A percentile compares a stretch with the other conserved stretches of the same genome.
phyloP scores from a whole-genome alignment of 1,140 invertebrate species.

The Ladona fulva region DNA sequence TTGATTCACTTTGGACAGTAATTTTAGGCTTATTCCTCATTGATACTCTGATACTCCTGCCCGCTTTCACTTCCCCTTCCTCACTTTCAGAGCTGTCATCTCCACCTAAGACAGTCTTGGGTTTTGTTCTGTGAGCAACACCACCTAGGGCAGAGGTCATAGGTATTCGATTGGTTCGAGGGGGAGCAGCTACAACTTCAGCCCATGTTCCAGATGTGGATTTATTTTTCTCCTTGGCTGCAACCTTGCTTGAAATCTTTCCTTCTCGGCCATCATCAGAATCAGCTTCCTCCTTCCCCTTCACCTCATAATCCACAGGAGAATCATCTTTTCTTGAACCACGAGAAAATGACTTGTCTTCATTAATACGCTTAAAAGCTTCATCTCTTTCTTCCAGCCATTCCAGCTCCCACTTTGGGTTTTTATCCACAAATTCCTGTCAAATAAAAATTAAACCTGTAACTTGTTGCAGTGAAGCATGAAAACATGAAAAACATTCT shows the following conservation, averaged over 20 bases:
- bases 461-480: no score
- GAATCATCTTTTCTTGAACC: constrained; percentile 11
- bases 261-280: constrained; percentile 27
- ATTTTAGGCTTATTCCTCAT: constrained; percentile 53
- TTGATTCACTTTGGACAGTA: constrained; percentile 32
- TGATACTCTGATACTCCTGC: constrained; percentile 52
- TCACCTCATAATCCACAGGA: not conserved
- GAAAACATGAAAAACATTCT: no score
- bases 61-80: constrained; percentile 36
- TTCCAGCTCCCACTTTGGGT: constrained; percentile 74
- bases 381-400: constrained; percentile 72
- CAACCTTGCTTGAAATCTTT: constrained; percentile 26
- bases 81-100: not conserved
- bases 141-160: not conserved
- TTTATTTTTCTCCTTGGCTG: not conserved
- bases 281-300: constrained; percentile 17
- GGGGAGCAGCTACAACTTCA: not conserved
- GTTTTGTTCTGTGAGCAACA: constrained; percentile 11
- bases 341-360: constrained; percentile 30
- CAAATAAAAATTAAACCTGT: constrained; percentile 23
- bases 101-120: not conserved
- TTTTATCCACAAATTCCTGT: constrained; percentile 67
- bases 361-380: constrained; percentile 42
- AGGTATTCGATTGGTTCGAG: not conserved
- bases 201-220: not conserved